Base-by-base conservation (phyloP, 2,888 invertebrate species). In the Coenonympha glycerion region DNA sequence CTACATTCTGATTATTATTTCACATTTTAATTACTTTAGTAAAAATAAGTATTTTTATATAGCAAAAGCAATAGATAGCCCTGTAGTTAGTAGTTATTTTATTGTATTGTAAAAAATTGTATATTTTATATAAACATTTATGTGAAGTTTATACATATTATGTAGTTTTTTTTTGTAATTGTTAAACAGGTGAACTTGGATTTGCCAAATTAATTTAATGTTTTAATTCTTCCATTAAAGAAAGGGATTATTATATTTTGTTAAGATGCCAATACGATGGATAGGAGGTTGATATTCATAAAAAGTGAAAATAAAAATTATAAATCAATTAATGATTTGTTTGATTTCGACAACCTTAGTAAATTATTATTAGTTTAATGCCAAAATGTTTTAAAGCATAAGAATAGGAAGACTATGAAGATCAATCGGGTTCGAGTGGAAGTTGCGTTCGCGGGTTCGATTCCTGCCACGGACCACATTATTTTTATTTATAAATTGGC, bases 161-260 rank as follows among this genome's bases (percentile, higher is more conserved):
- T n/a, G n/a, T n/a, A n/a, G n/a, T 48, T 51, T 54, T 45, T 22
- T 63, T 65, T 65, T 78, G 76, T 78, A 77, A 73, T 74, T 76
- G 74, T 79, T 79, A 76, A 65, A 68, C 58, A 74, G 80, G 80
- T 80, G 72, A 84, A 86, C 83, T 77, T 80, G 74, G 76, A 74
- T 79, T 84, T 85, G 85, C 86, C 86, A 86, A 86, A 86, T 79
- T 83, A 84, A 79, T 77, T 68, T 81, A 82, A 73, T 80, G 81
- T 83, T 68, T 75, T 79, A 79, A 83, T 76, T 79, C 76, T 84
- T 86, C 82, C 81, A 80, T 73, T 79, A 75, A 84, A 75, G 76
- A 75, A 84, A 76, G 76, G 82, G 74, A 77, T 68, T 76, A 77
- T 68, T 77, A 76, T 84, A 81, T 83, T 84, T 83, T 84, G 79